Conservation (phyloP, 2,888 invertebrate genomes). For the Leptarthrus brevirostris region DNA sequence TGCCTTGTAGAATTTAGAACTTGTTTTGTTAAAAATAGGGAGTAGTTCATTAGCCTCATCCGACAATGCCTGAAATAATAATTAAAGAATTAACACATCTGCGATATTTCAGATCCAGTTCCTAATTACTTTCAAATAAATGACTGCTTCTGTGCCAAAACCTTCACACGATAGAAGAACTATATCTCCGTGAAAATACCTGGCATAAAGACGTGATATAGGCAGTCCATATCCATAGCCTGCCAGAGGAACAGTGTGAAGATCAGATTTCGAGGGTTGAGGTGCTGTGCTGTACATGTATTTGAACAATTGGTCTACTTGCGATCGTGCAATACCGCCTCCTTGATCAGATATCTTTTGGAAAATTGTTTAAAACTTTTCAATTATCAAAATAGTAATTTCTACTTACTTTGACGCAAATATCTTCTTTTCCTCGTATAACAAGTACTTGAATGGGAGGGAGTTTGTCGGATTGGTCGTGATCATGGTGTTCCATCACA, state of each 20-base stretch:
- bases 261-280: conserved; percentile 88
- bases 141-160: conserved; percentile 94
- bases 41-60: conserved; percentile 97
- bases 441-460: conserved; percentile 89
- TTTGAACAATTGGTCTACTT: conserved; percentile 92
- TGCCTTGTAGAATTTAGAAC: conserved; percentile 88
- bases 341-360: conserved; percentile 91
- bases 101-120: no score
- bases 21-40: conserved; percentile 97
- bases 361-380: neutral
- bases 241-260: conserved; percentile 92
- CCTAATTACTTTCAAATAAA: conserved; percentile 89
- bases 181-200: conserved; percentile 98
- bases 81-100: neutral
- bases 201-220: conserved; percentile 93
- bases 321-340: conserved; percentile 93
- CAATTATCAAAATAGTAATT: neutral
- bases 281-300: conserved; percentile 99
- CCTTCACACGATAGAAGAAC: conserved; percentile 95
- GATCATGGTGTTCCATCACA: conserved; percentile 89
- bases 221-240: conserved; percentile 98
- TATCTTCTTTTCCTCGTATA: conserved; percentile 90
- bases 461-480: conserved; percentile 72
- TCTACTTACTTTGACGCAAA: conserved; percentile 89
- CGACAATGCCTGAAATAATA: conserved; percentile 82